These are phyloP conservation scores for Caenorhabditis japonica DNA, from an alignment of 2,888 invertebrate species.

Conservation along the genomic window DNA sequence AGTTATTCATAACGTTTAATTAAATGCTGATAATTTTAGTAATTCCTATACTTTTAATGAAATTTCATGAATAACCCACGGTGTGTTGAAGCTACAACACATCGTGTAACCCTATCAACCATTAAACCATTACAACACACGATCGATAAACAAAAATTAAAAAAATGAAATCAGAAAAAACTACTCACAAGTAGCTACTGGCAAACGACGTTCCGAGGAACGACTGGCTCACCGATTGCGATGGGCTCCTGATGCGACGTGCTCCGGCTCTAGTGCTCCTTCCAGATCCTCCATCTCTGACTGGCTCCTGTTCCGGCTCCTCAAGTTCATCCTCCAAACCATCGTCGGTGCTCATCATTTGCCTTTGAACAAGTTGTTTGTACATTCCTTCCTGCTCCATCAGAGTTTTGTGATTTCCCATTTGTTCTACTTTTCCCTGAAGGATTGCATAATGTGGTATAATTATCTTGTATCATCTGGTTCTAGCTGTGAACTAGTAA, in stretches of 20 bases:
- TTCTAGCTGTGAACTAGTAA: no score
- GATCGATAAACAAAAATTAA: no score
- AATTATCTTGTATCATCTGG: no score
- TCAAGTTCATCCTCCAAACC: constrained; percentile 38
- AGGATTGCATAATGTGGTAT: no score
- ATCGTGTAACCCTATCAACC: no score
- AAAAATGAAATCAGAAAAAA: constrained; percentile 1
- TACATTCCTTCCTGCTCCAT: constrained; percentile 77
- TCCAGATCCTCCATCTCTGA: constrained; percentile 21
- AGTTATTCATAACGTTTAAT: no score
- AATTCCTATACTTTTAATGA: no score
- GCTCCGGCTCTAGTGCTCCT: constrained; percentile 32
- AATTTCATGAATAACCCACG: no score
- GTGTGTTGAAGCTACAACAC: no score
- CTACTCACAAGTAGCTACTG: constrained; percentile 67
- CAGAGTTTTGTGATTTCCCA: constrained; percentile 74
- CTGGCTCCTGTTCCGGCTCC: constrained; percentile 20
- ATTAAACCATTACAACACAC: no score
- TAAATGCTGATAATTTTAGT: no score
- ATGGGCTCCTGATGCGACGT: constrained; percentile 58
- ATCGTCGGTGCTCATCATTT: constrained; percentile 72
- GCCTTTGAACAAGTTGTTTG: constrained; percentile 76
- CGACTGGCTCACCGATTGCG: constrained; percentile 67
- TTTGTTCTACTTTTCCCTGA: constrained; percentile 75
- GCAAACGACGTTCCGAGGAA: constrained; percentile 75